phyloP scores from a whole-genome alignment of 2,888 invertebrate genomes.

The Chloromyia formosa region DNA sequence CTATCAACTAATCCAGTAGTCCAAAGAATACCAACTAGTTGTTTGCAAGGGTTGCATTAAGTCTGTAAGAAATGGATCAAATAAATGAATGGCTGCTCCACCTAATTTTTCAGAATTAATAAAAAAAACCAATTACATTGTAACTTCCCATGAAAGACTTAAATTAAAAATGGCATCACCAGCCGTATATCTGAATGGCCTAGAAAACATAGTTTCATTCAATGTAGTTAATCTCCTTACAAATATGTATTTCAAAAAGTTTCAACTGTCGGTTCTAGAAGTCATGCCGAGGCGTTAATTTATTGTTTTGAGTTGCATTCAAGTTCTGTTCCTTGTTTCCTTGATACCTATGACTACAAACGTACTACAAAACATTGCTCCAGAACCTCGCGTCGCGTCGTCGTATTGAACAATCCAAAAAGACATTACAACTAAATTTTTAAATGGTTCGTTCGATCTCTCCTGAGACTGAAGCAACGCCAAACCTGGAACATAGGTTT shows the following conservation, averaged over 20 bases:
- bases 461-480: neutral
- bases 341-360: slow-evolving; percentile 8
- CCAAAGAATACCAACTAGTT: no score
- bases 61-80: no score
- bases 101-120: no score
- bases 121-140: no score
- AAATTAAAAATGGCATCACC: no score
- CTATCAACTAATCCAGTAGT: no score
- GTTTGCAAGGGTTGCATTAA: no score
- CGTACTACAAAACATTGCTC: slow-evolving; percentile 1
- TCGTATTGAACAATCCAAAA: slow-evolving; percentile 9
- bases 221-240: no score
- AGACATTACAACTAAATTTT: slow-evolving; percentile 34
- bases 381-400: neutral
- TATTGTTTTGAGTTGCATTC: neutral
- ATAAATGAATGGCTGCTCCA: no score
- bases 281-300: slow-evolving; percentile 38
- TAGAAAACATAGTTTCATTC: neutral
- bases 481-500: neutral
- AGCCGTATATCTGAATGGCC: no score
- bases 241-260: neutral
- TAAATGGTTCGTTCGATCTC: slow-evolving; percentile 19
- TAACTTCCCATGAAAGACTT: no score
- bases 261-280: neutral
- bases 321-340: neutral